Evolutionary conservation across 2,888 invertebrate species (phyloP).

Genomic region (Pristionchus japonicus): DNA sequence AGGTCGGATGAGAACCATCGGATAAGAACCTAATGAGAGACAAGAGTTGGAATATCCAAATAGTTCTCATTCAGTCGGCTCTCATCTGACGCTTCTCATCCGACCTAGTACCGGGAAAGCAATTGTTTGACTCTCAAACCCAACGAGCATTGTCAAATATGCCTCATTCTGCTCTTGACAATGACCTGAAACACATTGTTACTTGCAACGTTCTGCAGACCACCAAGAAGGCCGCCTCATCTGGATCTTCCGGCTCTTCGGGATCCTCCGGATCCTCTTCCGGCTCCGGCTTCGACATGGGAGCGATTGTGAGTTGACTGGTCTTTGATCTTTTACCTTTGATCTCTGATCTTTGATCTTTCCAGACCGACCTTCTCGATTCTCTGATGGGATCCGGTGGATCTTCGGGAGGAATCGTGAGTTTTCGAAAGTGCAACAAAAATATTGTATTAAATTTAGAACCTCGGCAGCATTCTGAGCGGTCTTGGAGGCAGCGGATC

Average conservation of each 20-base stretch:
- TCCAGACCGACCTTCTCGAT: not conserved
- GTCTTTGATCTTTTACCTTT: not conserved
- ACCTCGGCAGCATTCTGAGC: constrained; percentile 22
- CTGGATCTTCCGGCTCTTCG: not conserved
- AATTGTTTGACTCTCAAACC: no score
- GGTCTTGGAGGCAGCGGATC: not conserved
- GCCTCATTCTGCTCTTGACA: no score
- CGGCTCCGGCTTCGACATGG: not conserved
- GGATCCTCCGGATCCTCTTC: not conserved
- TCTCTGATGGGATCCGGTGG: not conserved
- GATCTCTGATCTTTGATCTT: not conserved
- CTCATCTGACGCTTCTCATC: no score
- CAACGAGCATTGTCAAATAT: no score
- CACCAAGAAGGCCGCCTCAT: not conserved
- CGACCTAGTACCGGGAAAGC: no score
- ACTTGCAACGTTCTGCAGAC: not conserved
- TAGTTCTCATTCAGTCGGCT: no score
- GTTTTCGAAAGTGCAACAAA: not conserved
- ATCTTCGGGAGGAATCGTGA: not conserved
- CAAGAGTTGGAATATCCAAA: no score
- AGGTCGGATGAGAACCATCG: no score
- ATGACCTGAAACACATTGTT: no score
- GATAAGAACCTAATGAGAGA: no score
- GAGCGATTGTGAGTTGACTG: not conserved
- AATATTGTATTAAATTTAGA: not conserved